Conservation (phyloP, 1,140 invertebrate species). For the Drosophila obscura region DNA sequence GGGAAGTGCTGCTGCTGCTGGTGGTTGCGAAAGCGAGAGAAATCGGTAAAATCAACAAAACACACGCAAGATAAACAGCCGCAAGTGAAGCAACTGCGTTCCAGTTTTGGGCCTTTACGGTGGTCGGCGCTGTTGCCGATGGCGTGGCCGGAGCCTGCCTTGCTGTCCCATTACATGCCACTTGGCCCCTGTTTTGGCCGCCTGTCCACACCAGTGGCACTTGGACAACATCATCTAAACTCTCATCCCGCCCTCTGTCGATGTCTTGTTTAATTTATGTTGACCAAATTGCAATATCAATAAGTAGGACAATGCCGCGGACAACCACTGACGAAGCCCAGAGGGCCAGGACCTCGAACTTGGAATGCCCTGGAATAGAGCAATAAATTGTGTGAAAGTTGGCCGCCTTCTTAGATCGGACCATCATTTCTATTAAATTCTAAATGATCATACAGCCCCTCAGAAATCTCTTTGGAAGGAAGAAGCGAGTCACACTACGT, state of each 20-base stretch:
- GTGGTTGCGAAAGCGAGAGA: slow-evolving; percentile 32
- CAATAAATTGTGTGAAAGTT: no score
- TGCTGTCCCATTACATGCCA: slow-evolving; percentile 37
- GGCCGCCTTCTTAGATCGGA: no score
- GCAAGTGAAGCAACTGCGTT: slow-evolving; percentile 27
- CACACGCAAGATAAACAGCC: slow-evolving; percentile 75
- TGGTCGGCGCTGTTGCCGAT: not conserved
- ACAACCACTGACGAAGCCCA: slow-evolving; percentile 12
- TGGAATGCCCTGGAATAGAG: no score
- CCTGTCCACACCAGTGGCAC: slow-evolving; percentile 31
- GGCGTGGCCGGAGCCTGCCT: not conserved
- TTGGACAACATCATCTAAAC: slow-evolving; percentile 14
- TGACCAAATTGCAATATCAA: slow-evolving; percentile 71
- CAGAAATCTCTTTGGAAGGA: no score
- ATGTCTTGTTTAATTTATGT: slow-evolving; percentile 57
- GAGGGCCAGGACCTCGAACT: no score
- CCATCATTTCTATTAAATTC: no score
- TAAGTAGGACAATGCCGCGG: slow-evolving; percentile 33
- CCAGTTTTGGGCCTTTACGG: slow-evolving; percentile 36
- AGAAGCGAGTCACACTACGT: no score
- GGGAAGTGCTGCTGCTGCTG: not conserved
- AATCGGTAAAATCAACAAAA: slow-evolving; percentile 81
- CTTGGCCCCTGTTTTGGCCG: slow-evolving; percentile 26
- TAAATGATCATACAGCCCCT: no score
- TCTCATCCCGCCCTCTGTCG: slow-evolving; percentile 1